A percentile compares a stretch with the other conserved stretches of the same genome.
Conservation (phyloP, 2,888 invertebrate genomes). For the Orthosia incerta region DNA sequence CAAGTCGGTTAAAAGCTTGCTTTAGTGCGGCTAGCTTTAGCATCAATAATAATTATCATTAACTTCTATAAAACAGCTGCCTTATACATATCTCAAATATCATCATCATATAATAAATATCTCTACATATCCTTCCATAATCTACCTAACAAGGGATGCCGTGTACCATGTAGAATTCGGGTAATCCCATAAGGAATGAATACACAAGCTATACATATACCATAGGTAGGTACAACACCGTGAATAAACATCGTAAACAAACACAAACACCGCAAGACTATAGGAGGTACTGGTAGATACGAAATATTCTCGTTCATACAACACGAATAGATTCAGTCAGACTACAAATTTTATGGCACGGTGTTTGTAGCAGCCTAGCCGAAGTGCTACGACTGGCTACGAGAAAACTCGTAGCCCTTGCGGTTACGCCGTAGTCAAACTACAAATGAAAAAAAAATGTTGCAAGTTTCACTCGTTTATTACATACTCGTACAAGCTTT, state of each 20-base stretch:
- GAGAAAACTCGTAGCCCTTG: conserved; percentile 26
- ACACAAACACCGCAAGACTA: conserved; percentile 1
- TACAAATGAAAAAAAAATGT: background rate
- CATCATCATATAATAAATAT: too few species aligned
- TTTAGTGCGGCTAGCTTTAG: too few species aligned
- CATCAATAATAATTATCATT: too few species aligned
- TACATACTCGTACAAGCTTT: too few species aligned
- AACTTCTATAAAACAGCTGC: too few species aligned
- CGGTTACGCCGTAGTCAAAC: conserved; percentile 41
- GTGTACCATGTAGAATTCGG: background rate
- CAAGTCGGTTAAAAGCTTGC: background rate
- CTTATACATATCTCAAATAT: too few species aligned
- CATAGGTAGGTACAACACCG: background rate
- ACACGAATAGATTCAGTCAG: background rate
- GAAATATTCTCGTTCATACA: background rate
- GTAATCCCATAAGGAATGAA: background rate
- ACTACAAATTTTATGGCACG: too few species aligned
- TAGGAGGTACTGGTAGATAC: background rate
- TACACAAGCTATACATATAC: background rate
- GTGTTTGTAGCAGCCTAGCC: background rate
- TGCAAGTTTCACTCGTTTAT: too few species aligned
- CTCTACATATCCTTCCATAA: background rate
- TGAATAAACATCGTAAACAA: background rate
- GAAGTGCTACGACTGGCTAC: conserved; percentile 22
- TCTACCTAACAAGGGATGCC: background rate